Base-by-base conservation (phyloP, 2,797 vertebrate species). In the Pristis pectinata region DNA sequence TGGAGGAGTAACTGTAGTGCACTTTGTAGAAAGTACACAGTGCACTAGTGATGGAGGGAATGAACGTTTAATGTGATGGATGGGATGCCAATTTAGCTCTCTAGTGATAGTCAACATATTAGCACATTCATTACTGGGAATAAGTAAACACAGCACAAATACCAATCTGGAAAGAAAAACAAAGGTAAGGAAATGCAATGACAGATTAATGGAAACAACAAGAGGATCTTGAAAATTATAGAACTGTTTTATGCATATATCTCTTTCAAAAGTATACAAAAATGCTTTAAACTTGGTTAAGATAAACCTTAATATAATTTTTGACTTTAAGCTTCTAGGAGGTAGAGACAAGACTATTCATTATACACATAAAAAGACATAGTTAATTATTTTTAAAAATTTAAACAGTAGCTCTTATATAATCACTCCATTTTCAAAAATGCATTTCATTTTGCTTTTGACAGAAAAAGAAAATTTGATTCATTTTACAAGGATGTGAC, bases 181-280 rank as follows among this genome's bases (percentile, higher is more conserved):
- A 24, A 85, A 85, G 27, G 11, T 27, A 24, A 85, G 49, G 22
- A 30, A 85, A 34, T 17, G 30, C 10, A 87, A 59, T 30, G 24
- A 0, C 27, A 59, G 56, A 8, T 61, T 19, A 34, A 89, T 61
- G 59, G 34, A 89, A 61, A 7, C 59, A 7, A 89, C 59, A 64
- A 30, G 34, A 89, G 6, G 89, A 61, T 22, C 5, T 64, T 89
- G 85, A 2, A 61, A 89, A 61, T 34, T 89, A 59, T 89, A 7
- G 22, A 89, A 89, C 87, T 61, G 17, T 64, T 89, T 89, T 64
- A 89, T 89, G 34, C 34, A 61, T 15, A 56, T 59, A 24, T 70
- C 22, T 70, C 37, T 61, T 89, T 89, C 56, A 89, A 89, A 89
- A 89, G 37, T 89, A 89, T 89, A 61, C 17, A 89, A 89, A 89